A percentile compares a stretch with the other conserved stretches of the same genome.
Conservation (phyloP, 2,113 vertebrate species). For the Polypterus bichir region DNA sequence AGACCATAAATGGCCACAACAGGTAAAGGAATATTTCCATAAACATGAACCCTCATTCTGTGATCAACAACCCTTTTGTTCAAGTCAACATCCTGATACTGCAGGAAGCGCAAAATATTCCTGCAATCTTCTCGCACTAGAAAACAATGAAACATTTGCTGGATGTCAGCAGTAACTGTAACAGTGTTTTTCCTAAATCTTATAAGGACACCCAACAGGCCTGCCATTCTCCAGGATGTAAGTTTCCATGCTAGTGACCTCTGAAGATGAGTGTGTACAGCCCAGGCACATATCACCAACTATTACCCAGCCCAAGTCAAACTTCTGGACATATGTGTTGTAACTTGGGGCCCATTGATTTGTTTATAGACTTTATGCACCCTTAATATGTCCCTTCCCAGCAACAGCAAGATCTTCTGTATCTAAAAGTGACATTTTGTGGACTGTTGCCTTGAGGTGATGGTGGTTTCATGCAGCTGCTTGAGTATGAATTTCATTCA, state of each 20-base stretch:
- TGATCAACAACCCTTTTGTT: background rate
- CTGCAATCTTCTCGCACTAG: conserved; percentile 3
- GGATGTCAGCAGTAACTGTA: background rate
- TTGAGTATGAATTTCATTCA: background rate
- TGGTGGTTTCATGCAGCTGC: background rate
- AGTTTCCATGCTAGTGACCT: background rate
- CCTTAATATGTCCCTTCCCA: background rate
- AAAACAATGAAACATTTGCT: conserved; percentile 6
- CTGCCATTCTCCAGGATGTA: background rate
- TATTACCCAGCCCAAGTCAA: background rate
- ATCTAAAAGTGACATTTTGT: background rate
- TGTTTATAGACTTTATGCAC: background rate
- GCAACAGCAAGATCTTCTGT: background rate
- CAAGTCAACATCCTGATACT: conserved; percentile 1
- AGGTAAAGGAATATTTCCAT: background rate
- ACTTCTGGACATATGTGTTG: background rate
- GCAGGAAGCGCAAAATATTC: background rate
- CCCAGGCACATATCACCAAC: background rate
- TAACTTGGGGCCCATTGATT: background rate
- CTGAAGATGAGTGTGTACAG: background rate
- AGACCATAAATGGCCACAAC: no score
- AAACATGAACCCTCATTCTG: background rate
- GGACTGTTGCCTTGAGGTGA: background rate
- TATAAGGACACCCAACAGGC: conserved; percentile 4
- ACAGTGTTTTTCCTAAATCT: conserved; percentile 3